phyloP scores from a whole-genome alignment of 1,140 invertebrate genomes.

The Tetramorium parvispinum region DNA sequence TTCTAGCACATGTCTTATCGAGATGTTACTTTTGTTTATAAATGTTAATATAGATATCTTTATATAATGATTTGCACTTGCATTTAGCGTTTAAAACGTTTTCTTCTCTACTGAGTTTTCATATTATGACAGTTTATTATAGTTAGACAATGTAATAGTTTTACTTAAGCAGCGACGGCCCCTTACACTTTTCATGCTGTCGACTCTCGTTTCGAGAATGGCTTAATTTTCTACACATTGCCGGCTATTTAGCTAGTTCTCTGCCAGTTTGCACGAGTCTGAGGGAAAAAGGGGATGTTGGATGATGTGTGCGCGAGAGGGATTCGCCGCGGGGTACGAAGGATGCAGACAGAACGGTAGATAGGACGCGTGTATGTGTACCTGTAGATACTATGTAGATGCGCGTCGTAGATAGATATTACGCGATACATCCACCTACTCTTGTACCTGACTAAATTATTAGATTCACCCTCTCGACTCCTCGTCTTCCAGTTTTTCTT shows the following conservation, averaged over 20 bases:
- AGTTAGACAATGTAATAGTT: background rate
- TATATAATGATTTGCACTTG: background rate
- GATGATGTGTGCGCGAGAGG: constrained; percentile 36
- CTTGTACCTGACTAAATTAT: constrained; percentile 72
- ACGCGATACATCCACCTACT: constrained; percentile 31
- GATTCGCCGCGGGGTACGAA: background rate
- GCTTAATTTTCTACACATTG: constrained; percentile 75
- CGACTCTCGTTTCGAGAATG: constrained; percentile 69
- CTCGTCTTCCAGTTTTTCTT: constrained; percentile 14
- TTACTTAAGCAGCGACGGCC: constrained; percentile 11
- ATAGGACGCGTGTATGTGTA: background rate
- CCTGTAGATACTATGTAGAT: background rate
- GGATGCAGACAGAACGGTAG: constrained; percentile 8
- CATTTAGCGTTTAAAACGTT: background rate
- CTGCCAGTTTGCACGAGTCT: constrained; percentile 29
- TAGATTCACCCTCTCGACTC: constrained; percentile 65
- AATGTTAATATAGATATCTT: background rate
- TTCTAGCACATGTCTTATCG: background rate
- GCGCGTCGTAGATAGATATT: background rate
- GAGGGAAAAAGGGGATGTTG: constrained; percentile 30
- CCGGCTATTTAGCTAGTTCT: constrained; percentile 59
- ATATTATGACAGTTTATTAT: background rate
- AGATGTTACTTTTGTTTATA: background rate
- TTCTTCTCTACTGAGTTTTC: background rate
- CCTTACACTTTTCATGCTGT: constrained; percentile 62